phyloP scores from a whole-genome alignment of 2,888 invertebrate genomes.

The Tuberolachnus salignus region DNA sequence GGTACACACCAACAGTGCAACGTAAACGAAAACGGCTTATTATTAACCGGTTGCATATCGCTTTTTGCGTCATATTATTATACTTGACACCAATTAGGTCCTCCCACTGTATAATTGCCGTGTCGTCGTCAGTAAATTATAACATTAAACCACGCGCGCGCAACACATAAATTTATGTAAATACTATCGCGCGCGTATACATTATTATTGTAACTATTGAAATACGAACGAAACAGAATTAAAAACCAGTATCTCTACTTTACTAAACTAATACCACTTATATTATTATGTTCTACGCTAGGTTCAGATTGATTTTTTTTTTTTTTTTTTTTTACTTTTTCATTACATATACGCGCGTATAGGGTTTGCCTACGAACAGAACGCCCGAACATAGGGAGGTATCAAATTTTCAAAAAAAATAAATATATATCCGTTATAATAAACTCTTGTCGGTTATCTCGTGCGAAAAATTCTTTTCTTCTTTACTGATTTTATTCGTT shows the following conservation, averaged over 20 bases:
- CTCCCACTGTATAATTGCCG: constrained; percentile 44
- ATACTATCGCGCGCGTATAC: constrained; percentile 5
- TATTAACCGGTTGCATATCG: constrained; percentile 26
- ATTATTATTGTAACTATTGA: not conserved
- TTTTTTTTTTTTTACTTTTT: no score
- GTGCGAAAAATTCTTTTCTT: no score
- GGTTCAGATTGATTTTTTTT: no score
- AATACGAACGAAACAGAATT: not conserved
- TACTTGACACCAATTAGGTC: constrained; percentile 49
- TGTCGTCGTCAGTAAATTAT: constrained; percentile 25
- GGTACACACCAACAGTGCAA: not conserved
- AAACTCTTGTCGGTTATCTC: no score
- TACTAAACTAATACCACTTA: no score
- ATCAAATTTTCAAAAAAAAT: no score
- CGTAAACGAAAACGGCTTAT: constrained; percentile 16
- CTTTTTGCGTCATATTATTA: constrained; percentile 36
- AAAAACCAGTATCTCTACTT: not conserved
- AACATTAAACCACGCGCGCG: constrained; percentile 17
- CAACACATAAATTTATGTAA: constrained; percentile 18
- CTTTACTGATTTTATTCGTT: no score
- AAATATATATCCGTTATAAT: no score
- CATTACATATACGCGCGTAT: no score
- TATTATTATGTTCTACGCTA: no score
- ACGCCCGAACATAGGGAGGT: no score
- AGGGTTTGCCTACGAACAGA: no score